These are phyloP conservation scores for Ranitomeya imitator DNA, from an alignment of 2,113 vertebrate genomes.

Conservation along the genomic window DNA sequence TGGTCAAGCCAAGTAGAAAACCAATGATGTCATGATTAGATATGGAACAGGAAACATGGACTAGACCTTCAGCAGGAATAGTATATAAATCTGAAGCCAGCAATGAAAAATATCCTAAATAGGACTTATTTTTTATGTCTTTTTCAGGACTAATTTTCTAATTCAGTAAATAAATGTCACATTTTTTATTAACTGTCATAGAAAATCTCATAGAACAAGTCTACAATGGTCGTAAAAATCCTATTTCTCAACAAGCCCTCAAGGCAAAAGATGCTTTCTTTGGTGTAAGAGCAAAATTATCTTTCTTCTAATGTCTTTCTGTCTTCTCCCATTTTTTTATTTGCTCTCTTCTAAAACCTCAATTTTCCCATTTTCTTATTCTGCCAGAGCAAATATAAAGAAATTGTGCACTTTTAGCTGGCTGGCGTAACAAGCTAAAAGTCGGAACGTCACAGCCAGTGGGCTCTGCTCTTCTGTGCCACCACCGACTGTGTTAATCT, in stretches of 20 bases:
- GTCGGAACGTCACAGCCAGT: constrained; percentile 1
- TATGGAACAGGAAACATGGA: neutral
- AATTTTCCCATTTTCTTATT: neutral
- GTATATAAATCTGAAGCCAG: neutral
- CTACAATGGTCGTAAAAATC: constrained; percentile 8
- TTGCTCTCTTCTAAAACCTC: neutral
- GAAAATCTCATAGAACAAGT: constrained; percentile 1
- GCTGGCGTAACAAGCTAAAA: constrained; percentile 11
- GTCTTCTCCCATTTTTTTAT: neutral
- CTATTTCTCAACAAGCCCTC: constrained; percentile 9
- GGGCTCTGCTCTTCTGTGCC: neutral
- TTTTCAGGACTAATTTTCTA: neutral
- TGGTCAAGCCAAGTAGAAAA: neutral
- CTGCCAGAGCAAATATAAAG: constrained; percentile 4
- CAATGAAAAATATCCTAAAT: neutral
- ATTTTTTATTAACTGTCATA: neutral
- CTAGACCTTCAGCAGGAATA: neutral
- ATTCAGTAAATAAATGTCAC: constrained; percentile 15
- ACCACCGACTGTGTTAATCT: constrained; percentile 7
- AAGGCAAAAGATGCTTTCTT: constrained; percentile 20
- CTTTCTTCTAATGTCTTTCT: neutral
- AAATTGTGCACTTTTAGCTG: neutral
- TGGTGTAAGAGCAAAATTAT: constrained; percentile 4
- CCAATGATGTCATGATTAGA: neutral
- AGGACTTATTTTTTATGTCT: neutral